Percentiles rank a stretch among this genome's conserved stretches.
Evolutionary conservation across 1,140 invertebrate genomes (phyloP).

Genomic region (Drosophila bifasciata): DNA sequence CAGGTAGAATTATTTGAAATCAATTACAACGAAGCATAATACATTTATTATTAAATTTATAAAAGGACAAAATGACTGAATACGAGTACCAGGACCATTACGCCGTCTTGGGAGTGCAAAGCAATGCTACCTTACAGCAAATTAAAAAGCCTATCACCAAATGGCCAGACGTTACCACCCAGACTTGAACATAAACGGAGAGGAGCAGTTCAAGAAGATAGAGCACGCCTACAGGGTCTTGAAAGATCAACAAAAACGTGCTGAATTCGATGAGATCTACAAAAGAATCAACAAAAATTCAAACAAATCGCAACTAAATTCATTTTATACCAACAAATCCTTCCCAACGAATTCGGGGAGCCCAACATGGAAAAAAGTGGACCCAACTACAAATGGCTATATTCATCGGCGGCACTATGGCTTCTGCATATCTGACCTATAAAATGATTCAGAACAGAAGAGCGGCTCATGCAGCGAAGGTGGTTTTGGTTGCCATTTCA

Average conservation of each 20-base stretch:
- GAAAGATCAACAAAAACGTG: background rate
- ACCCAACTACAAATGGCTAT: background rate
- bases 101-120: background rate
- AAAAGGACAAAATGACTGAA: background rate
- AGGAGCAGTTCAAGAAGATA: conserved; percentile 1
- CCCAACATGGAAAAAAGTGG: background rate
- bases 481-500: no score
- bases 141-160: conserved; percentile 11
- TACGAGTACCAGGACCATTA: conserved; percentile 8
- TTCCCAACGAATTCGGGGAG: no score
- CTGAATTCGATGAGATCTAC: no score
- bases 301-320: no score
- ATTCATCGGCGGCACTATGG: background rate
- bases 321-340: no score
- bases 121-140: background rate
- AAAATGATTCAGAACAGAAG: background rate
- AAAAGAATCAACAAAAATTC: no score
- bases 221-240: background rate
- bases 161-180: conserved; percentile 15
- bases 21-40: background rate
- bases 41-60: background rate
- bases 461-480: no score
- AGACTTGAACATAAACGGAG: conserved; percentile 24
- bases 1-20: no score
- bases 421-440: background rate